These are phyloP conservation scores for Sylvia atricapilla DNA, from an alignment of 2,113 vertebrate species.

Conservation along the genomic window DNA sequence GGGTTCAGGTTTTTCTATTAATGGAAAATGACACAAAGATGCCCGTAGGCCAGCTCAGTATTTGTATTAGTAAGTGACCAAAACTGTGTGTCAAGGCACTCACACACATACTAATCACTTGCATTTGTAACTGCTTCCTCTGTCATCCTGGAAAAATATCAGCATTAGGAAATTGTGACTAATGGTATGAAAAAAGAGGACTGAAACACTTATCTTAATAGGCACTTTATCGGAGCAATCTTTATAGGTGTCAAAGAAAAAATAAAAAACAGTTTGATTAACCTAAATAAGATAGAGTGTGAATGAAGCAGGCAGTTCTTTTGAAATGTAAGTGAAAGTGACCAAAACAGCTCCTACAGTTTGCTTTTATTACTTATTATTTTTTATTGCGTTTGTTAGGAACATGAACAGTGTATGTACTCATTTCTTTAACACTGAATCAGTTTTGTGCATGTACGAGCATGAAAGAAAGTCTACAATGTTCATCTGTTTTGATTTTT, in stretches of 20 bases:
- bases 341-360: constrained; percentile 1
- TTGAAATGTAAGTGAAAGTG: constrained; percentile 29
- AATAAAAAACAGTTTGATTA: constrained; percentile 36
- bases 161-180: constrained; percentile 60
- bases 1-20: constrained; percentile 43
- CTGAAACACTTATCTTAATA: constrained; percentile 36
- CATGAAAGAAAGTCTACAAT: not conserved
- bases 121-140: constrained; percentile 63
- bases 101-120: constrained; percentile 36
- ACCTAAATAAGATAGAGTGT: constrained; percentile 22
- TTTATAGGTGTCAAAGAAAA: constrained; percentile 49
- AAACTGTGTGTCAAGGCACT: constrained; percentile 42
- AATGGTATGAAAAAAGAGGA: constrained; percentile 28
- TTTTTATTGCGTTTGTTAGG: constrained; percentile 31
- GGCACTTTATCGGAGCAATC: constrained; percentile 9
- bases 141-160: constrained; percentile 55
- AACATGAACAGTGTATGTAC: not conserved
- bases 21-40: constrained; percentile 54
- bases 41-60: constrained; percentile 37
- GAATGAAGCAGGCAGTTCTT: not conserved
- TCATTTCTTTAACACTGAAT: constrained; percentile 26
- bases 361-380: constrained; percentile 38
- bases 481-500: constrained; percentile 32
- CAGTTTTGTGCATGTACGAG: not conserved
- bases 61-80: constrained; percentile 64